These are phyloP conservation scores for Siniperca obscura DNA, from an alignment of 2,797 vertebrate genomes.

Conservation along the genomic window DNA sequence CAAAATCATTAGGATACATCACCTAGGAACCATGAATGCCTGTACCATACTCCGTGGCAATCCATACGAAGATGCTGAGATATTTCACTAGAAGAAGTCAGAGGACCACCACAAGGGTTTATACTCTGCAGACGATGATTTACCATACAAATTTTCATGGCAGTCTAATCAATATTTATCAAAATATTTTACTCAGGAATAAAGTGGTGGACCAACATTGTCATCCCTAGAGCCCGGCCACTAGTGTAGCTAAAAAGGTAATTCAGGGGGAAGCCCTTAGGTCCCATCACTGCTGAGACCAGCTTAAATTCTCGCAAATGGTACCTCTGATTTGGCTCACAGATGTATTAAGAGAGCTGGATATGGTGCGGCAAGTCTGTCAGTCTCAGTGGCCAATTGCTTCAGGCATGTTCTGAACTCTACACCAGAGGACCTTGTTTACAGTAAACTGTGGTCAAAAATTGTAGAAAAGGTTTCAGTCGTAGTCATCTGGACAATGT, in stretches of 20 bases:
- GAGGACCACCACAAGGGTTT: neutral
- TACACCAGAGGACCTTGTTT: neutral
- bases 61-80: neutral
- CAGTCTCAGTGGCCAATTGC: neutral
- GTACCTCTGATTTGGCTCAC: neutral
- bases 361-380: neutral
- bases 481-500: too few species aligned
- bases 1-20: neutral
- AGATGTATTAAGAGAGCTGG: neutral
- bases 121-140: neutral
- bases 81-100: neutral
- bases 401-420: neutral
- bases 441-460: neutral
- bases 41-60: neutral
- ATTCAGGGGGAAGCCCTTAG: neutral
- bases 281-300: neutral
- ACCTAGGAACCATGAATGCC: neutral
- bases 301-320: constrained; percentile 1
- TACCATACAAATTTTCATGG: too few species aligned
- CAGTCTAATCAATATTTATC: too few species aligned
- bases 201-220: neutral
- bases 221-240: neutral
- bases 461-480: neutral
- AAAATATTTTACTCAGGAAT: neutral
- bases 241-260: neutral